Evolutionary conservation across 2,113 vertebrate species (phyloP).

Genomic region (Nestor notabilis): DNA sequence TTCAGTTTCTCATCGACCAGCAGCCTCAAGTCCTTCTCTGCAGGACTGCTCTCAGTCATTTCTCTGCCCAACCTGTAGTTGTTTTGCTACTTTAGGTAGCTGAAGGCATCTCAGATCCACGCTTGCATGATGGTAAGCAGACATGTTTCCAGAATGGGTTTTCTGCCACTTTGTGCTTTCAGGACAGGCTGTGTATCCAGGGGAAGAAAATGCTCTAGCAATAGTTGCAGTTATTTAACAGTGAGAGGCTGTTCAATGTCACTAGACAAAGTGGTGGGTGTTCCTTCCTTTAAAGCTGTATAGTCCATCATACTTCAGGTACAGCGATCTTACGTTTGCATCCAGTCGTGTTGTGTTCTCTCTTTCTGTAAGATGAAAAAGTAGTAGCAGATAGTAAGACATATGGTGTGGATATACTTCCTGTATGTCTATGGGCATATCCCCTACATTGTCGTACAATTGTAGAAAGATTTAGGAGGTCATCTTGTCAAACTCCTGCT

Average conservation of each 20-base stretch:
- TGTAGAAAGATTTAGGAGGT: not conserved
- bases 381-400: not conserved
- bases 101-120: not conserved
- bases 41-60: no score
- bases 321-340: not conserved
- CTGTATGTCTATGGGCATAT: not conserved
- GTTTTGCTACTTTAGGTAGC: not conserved
- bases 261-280: not conserved
- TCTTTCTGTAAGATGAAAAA: not conserved
- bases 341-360: not conserved
- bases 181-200: not conserved
- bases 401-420: not conserved
- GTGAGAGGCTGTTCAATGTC: not conserved
- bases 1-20: no score
- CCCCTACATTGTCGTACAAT: not conserved
- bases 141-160: not conserved
- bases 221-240: not conserved
- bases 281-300: not conserved
- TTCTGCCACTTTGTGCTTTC: not conserved
- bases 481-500: not conserved
- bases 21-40: no score
- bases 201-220: not conserved
- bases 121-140: fast-evolving
- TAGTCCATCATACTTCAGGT: not conserved
- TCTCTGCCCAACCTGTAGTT: no score